phyloP scores from a whole-genome alignment of 2,113 vertebrate genomes.

The Melanerpes formicivorus region DNA sequence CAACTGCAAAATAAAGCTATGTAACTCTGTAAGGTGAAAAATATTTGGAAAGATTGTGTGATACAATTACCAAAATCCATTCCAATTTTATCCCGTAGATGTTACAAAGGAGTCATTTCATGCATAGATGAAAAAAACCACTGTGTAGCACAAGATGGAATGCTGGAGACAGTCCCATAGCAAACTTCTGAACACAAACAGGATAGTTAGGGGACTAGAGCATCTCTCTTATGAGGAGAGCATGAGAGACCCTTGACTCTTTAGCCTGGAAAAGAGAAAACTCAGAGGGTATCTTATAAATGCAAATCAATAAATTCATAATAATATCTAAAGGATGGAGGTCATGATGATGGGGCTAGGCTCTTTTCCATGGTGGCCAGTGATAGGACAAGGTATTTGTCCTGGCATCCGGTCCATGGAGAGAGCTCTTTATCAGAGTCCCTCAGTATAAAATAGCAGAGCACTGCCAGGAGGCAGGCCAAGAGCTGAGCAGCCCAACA shows the following conservation, averaged over 20 bases:
- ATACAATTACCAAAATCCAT: not conserved
- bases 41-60: not conserved
- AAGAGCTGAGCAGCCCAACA: not conserved
- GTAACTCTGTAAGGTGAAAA: not conserved
- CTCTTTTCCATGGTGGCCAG: too few species aligned
- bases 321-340: too few species aligned
- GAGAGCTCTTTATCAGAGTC: not conserved
- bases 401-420: not conserved
- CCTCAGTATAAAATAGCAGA: not conserved
- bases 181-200: not conserved
- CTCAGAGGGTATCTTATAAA: too few species aligned
- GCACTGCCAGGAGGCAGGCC: not conserved
- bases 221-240: too few species aligned
- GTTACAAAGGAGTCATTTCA: not conserved
- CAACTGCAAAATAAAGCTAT: not conserved
- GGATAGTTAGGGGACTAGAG: too few species aligned
- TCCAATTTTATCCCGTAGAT: not conserved
- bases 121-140: not conserved
- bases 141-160: not conserved
- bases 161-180: not conserved
- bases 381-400: too few species aligned
- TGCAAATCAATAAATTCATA: too few species aligned
- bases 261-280: too few species aligned
- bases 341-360: too few species aligned
- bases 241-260: too few species aligned